Evolutionary conservation across 1,140 invertebrate genomes (phyloP).

Genomic region (Tetragnatha versicolor): DNA sequence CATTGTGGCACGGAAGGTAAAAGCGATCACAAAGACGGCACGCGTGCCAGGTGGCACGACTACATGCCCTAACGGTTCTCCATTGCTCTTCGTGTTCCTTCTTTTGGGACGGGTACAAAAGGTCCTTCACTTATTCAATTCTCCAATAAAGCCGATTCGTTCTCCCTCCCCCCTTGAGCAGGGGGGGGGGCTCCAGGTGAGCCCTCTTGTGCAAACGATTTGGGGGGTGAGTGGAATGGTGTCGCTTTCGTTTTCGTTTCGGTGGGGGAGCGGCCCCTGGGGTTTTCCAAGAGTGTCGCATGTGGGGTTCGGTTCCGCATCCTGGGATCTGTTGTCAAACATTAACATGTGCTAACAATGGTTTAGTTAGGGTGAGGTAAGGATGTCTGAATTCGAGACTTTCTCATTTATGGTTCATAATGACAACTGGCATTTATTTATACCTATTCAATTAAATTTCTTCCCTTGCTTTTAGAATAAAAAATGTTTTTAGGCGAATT

Average conservation of each 20-base stretch:
- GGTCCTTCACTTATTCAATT: slow-evolving; percentile 44
- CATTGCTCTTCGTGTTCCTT: slow-evolving; percentile 4
- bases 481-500: too few relatives aligned
- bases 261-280: not conserved
- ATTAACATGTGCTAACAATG: too few relatives aligned
- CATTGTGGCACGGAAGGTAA: slow-evolving; percentile 26
- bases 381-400: too few relatives aligned
- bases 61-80: slow-evolving; percentile 41
- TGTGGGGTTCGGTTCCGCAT: too few relatives aligned
- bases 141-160: slow-evolving; percentile 11
- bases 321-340: too few relatives aligned
- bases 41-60: slow-evolving; percentile 27
- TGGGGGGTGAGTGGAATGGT: not conserved
- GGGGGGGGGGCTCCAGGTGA: slow-evolving; percentile 28
- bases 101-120: slow-evolving; percentile 26
- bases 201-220: not conserved
- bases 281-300: too few relatives aligned
- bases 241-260: slow-evolving; percentile 5
- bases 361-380: too few relatives aligned
- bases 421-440: too few relatives aligned
- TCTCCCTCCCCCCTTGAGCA: not conserved
- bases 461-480: too few relatives aligned
- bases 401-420: too few relatives aligned
- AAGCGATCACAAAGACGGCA: slow-evolving; percentile 16
- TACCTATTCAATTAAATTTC: too few relatives aligned